Conservation (phyloP, 2,797 vertebrate genomes). For the Nyctalus aviator region DNA sequence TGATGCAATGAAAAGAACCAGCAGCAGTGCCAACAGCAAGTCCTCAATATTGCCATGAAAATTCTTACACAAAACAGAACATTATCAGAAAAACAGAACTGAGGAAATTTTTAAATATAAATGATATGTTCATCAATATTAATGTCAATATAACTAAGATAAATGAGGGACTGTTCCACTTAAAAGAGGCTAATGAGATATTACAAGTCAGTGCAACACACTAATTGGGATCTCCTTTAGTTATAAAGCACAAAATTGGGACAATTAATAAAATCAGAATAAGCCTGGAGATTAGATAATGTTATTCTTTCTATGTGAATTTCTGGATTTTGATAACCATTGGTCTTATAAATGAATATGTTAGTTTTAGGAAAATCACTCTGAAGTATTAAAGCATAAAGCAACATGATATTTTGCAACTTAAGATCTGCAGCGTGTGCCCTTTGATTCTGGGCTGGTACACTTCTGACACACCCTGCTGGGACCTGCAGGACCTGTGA, state of each 20-base stretch:
- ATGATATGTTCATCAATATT: not conserved
- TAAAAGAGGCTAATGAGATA: not conserved
- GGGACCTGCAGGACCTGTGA: not conserved
- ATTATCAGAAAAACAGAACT: not conserved
- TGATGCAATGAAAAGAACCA: not conserved
- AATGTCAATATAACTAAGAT: not conserved
- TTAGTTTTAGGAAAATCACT: not conserved
- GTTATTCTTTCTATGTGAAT: not conserved
- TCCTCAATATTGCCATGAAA: not conserved
- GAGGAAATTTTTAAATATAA: not conserved
- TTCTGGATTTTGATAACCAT: not conserved
- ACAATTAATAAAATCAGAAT: not conserved
- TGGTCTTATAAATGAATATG: not conserved
- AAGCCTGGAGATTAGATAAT: not conserved
- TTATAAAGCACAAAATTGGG: not conserved
- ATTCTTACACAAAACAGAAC: not conserved
- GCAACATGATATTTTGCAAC: not conserved
- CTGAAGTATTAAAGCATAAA: not conserved
- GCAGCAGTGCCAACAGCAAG: not conserved
- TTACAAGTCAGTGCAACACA: not conserved
- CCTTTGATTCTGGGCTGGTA: not conserved
- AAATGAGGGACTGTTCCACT: not conserved
- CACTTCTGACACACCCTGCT: not conserved
- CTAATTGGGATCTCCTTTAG: not conserved
- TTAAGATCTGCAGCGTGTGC: not conserved